Evolutionary conservation across 1,140 invertebrate genomes (phyloP), one percentile per base, ranked within the genome.

Genomic region (Wasmannia auropunctata): DNA sequence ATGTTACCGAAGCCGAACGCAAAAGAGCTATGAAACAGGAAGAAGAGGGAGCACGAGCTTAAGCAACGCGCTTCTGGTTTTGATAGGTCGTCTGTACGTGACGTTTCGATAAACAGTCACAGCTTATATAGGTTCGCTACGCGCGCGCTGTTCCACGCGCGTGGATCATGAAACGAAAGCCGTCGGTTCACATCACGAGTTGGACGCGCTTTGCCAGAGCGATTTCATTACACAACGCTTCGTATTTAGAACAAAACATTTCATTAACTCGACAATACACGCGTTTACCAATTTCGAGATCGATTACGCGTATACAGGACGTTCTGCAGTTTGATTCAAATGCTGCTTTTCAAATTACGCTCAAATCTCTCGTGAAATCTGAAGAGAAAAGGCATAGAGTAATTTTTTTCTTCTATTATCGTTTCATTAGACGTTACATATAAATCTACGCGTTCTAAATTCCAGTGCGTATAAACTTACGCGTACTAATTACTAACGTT

Each of bases 61-160:
- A 83, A 74, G 79, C 89, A 88, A 67, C 89, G 86, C 86, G 87
- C 77, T 90, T 85, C 90, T 92, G 92, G 70, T 93, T 92, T 92
- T 92, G 92, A 93, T 92, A 88, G 88, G 88, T 67, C 65, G 87
- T 86, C 91, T 93, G 91, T 87, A 79, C 77, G 85, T 93, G 92
- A 93, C 92, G 90, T 93, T 91, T 92, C 92, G 91, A 91, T 91
- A 91, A 91, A 91, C 90, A 91, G 89, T 86, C 85, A 79, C 72
- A 87, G 89, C 84, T 91, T 90, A 89, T 87, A 89, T 83, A 91
- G 85, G 88, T 87, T 91, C 87, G 49, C 49, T 43, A 37, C 63
- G 58, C 75, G 49, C 37, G 60, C 72, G 74, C 65, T 72, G 43
- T 43, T 56, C 43, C 62, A 43, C 65, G 63, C 69, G 67, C 62